These are phyloP conservation scores for Archivesica marissinica DNA, from an alignment of 1,140 invertebrate species.

Conservation along the genomic window DNA sequence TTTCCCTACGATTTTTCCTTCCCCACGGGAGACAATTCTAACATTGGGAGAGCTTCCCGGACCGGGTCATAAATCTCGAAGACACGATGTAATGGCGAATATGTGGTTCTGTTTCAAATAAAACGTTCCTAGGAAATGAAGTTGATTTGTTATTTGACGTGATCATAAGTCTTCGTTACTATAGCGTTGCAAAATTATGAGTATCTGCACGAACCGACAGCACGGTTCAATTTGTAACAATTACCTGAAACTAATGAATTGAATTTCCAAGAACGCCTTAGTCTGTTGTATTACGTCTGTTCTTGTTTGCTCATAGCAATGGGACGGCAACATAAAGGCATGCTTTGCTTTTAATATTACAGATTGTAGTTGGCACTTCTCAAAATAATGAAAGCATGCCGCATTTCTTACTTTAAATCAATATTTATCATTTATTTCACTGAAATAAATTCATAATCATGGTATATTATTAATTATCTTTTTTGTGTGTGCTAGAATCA, in stretches of 20 bases:
- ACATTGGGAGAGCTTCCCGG: slow-evolving; percentile 15
- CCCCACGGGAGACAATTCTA: slow-evolving; percentile 36
- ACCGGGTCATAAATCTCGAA: slow-evolving; percentile 55
- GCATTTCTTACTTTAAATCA: too few species aligned
- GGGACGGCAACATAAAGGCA: slow-evolving; percentile 2
- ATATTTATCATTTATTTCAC: too few species aligned
- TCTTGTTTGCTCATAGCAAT: slow-evolving; percentile 19
- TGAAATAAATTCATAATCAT: too few species aligned
- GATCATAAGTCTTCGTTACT: slow-evolving; percentile 48
- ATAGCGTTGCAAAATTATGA: slow-evolving; percentile 20
- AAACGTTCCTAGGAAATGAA: slow-evolving; percentile 23
- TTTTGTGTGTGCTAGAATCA: too few species aligned
- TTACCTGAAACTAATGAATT: slow-evolving; percentile 60
- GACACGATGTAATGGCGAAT: slow-evolving; percentile 41
- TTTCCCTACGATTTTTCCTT: slow-evolving; percentile 42
- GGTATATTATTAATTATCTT: too few species aligned
- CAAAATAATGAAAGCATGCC: too few species aligned
- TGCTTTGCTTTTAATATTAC: slow-evolving; percentile 12
- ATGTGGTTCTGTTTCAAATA: slow-evolving; percentile 35
- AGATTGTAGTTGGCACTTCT: too few species aligned
- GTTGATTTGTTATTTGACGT: slow-evolving; percentile 53
- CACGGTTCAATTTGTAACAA: slow-evolving; percentile 46
- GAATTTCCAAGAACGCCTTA: slow-evolving; percentile 25
- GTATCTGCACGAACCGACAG: slow-evolving; percentile 10
- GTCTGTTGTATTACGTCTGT: slow-evolving; percentile 8